Evolutionary conservation across 1,140 invertebrate species (phyloP).

Genomic region (Physella acuta): DNA sequence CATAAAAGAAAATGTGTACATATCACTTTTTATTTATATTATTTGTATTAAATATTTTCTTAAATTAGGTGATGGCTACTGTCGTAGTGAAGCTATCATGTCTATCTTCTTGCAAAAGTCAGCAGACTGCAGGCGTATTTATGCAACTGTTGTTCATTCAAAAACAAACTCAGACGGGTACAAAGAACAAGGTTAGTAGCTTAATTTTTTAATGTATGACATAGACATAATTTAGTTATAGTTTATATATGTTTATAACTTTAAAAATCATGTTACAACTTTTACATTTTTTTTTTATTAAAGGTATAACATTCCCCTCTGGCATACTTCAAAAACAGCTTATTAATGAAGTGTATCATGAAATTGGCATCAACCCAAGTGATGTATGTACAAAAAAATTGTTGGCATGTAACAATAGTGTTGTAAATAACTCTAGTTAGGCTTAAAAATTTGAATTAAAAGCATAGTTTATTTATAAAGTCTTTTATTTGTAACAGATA

Average conservation of each 20-base stretch:
- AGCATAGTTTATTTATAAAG: not conserved
- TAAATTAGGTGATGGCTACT: conserved; percentile 77
- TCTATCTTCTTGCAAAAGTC: conserved; percentile 80
- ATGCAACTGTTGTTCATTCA: conserved; percentile 82
- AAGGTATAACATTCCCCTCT: conserved; percentile 83
- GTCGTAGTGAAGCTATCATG: conserved; percentile 84
- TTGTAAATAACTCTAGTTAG: too few species aligned
- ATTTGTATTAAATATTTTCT: conserved; percentile 6
- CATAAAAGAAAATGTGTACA: too few species aligned
- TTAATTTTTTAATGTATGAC: too few species aligned
- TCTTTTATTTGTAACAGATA: conserved; percentile 60
- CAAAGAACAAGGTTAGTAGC: conserved; percentile 73
- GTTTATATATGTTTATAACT: too few species aligned
- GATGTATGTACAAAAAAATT: conserved; percentile 57
- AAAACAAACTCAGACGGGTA: conserved; percentile 87
- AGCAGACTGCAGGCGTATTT: conserved; percentile 74
- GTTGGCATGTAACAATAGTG: too few species aligned
- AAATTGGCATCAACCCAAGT: conserved; percentile 77
- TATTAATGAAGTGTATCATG: conserved; percentile 81
- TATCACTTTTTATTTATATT: not conserved
- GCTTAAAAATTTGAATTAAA: too few species aligned
- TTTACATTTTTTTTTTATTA: conserved; percentile 16
- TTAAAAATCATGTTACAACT: too few species aligned
- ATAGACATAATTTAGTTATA: too few species aligned
- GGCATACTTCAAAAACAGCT: conserved; percentile 83